Evolutionary conservation across 1,140 invertebrate genomes (phyloP).

Genomic region (Drosophila lacertosa): DNA sequence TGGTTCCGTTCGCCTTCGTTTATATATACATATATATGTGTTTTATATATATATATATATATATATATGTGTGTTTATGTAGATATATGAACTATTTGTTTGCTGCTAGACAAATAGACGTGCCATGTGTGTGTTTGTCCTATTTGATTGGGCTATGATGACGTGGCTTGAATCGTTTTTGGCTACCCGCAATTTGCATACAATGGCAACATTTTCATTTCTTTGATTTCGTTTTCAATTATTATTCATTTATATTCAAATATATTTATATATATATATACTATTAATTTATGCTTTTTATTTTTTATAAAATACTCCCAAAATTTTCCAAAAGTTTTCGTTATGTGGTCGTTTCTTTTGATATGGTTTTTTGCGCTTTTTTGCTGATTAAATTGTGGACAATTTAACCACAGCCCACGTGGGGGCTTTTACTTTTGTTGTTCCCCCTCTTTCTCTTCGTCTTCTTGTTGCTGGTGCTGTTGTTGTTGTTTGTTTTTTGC

Average conservation of each 20-base stretch:
- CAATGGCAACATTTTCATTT: constrained; percentile 34
- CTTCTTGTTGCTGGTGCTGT: constrained; percentile 5
- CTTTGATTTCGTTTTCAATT: constrained; percentile 18
- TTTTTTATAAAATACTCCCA: constrained; percentile 22
- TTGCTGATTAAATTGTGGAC: constrained; percentile 30
- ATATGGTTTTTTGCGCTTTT: constrained; percentile 35
- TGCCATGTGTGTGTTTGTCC: constrained; percentile 13
- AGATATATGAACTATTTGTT: constrained; percentile 19
- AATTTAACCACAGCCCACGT: constrained; percentile 20
- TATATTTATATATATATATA: not conserved
- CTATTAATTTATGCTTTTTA: constrained; percentile 10
- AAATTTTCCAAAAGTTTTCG: constrained; percentile 10
- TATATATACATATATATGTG: not conserved
- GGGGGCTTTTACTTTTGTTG: constrained; percentile 2
- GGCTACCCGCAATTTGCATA: constrained; percentile 28
- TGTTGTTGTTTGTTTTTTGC: constrained; percentile 17
- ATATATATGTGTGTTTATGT: constrained; percentile 9
- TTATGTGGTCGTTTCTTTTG: constrained; percentile 19
- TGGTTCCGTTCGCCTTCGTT: constrained; percentile 22
- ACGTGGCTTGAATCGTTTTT: constrained; percentile 20
- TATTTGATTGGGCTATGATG: constrained; percentile 20
- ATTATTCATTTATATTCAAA: constrained; percentile 7
- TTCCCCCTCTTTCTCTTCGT: not conserved
- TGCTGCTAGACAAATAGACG: constrained; percentile 30
- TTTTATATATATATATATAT: constrained; percentile 3